Percentiles rank a stretch among this genome's conserved stretches.
These are phyloP conservation scores for Loripinus fragilis DNA, from an alignment of 2,888 invertebrate species.

Conservation along the genomic window DNA sequence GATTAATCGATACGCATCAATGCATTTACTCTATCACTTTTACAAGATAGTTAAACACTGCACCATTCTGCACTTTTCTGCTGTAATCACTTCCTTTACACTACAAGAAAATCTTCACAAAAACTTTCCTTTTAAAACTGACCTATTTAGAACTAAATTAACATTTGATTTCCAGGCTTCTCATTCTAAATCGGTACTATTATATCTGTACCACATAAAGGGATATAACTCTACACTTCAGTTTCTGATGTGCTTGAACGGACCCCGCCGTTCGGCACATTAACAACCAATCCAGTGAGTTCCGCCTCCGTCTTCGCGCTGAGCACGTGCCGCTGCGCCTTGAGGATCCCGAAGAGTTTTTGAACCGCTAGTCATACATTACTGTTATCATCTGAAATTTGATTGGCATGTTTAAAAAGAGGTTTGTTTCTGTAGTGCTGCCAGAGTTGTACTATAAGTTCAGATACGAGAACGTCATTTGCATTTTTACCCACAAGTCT, in stretches of 20 bases:
- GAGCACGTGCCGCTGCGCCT: conserved; percentile 71
- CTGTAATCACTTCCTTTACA: no score
- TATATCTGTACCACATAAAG: no score
- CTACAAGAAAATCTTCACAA: background rate
- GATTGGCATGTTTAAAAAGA: conserved; percentile 78
- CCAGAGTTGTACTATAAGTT: conserved; percentile 82
- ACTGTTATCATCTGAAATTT: conserved; percentile 79
- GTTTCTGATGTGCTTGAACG: conserved; percentile 50
- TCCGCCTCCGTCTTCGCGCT: conserved; percentile 60
- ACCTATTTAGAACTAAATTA: no score
- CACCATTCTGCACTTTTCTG: no score
- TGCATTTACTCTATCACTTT: no score
- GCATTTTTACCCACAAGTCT: conserved; percentile 83
- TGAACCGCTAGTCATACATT: conserved; percentile 81
- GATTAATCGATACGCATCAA: no score
- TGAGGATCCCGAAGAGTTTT: conserved; percentile 73
- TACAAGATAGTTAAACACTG: no score
- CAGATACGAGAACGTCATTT: conserved; percentile 83
- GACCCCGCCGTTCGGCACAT: conserved; percentile 47
- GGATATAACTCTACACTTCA: conserved; percentile 43
- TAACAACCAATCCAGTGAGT: conserved; percentile 55
- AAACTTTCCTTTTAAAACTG: no score
- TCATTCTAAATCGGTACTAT: no score
- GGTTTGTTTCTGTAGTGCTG: conserved; percentile 81
- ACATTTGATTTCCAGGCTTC: no score